A percentile compares a stretch with the other conserved stretches of the same genome.
Conservation (phyloP, 2,113 vertebrate species). For the Sisor rabdophorus region DNA sequence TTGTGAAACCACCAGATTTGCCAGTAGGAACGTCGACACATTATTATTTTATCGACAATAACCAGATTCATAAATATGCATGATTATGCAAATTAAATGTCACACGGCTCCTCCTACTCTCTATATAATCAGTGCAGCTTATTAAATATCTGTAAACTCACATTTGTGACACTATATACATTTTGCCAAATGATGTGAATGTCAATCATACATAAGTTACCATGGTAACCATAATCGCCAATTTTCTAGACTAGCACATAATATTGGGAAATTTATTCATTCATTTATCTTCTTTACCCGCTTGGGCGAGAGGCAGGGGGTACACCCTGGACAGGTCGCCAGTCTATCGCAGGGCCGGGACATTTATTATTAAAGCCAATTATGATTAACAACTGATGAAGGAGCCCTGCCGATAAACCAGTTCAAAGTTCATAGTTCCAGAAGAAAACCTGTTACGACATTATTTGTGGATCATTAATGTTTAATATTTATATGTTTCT, state of each 20-base stretch:
- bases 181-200: not conserved
- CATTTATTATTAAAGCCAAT: not conserved
- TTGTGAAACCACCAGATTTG: not conserved
- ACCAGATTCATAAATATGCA: not conserved
- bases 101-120: not conserved
- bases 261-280: no score
- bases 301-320: no score
- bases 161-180: not conserved
- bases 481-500: not conserved
- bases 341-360: no score
- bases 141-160: not conserved
- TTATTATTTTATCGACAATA: not conserved
- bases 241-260: not conserved
- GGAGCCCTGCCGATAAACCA: not conserved
- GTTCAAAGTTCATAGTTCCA: not conserved
- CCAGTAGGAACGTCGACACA: not conserved
- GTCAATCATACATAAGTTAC: not conserved
- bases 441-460: not conserved
- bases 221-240: not conserved
- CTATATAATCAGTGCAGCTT: not conserved
- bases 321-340: no score
- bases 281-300: no score
- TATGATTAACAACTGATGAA: not conserved
- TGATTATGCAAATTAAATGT: constrained; percentile 14
- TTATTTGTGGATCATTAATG: not conserved